Evolutionary conservation across 2,888 invertebrate genomes (phyloP).

Genomic region (Thyatira batis): DNA sequence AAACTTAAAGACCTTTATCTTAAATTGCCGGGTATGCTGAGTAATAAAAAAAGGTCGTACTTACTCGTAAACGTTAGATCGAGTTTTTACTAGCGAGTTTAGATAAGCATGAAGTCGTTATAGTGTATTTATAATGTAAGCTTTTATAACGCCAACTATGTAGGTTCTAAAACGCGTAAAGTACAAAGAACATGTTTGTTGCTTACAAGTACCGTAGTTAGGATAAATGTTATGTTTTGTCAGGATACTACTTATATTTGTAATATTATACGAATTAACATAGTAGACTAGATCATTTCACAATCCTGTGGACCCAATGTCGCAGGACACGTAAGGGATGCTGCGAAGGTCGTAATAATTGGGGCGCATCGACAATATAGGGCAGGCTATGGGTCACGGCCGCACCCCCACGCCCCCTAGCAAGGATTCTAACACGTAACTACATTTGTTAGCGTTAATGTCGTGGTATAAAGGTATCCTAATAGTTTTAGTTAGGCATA

Average conservation of each 20-base stretch:
- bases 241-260: too few relatives aligned
- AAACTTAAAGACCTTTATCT: constrained; percentile 33
- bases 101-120: constrained; percentile 29
- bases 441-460: not conserved
- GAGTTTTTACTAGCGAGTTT: constrained; percentile 31
- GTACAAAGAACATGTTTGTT: too few relatives aligned
- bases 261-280: not conserved
- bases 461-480: not conserved
- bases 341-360: constrained; percentile 67
- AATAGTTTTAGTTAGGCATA: not conserved
- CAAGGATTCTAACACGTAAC: not conserved
- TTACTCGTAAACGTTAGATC: constrained; percentile 25
- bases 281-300: not conserved
- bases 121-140: constrained; percentile 10
- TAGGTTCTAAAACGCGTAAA: too few relatives aligned
- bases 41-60: constrained; percentile 36
- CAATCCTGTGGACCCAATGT: constrained; percentile 31
- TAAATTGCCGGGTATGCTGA: constrained; percentile 16
- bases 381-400: constrained; percentile 69
- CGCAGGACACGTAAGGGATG: constrained; percentile 48
- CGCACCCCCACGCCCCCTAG: constrained; percentile 28
- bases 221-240: too few relatives aligned
- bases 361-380: constrained; percentile 67
- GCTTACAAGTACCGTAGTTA: too few relatives aligned
- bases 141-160: too few relatives aligned